Evolutionary conservation across 1,140 invertebrate species (phyloP), one percentile per base, ranked within the genome.

Genomic region (Temnothorax nylanderi): DNA sequence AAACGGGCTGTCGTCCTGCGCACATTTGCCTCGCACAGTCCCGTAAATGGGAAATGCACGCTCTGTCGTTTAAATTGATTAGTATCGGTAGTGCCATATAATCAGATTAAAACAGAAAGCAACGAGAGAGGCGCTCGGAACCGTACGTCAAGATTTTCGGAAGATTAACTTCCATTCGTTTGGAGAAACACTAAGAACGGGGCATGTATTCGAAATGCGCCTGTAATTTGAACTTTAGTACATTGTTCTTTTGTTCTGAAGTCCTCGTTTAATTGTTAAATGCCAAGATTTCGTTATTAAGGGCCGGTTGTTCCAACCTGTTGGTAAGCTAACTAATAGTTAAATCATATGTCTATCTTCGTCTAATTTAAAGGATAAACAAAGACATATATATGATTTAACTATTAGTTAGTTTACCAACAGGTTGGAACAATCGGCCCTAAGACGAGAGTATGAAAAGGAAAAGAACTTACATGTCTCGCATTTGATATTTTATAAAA

Each of bases 31-130:
- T 81, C 41, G 49, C 6, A 26, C 11, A 13, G 51, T 7, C 11
- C 44, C 18, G 54, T 75, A 84, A 84, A 84, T 74, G 41, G 54
- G 32, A 62, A 49, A 75, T 72, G 11, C 67, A 47, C 41, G 37
- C 41, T 82, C 67, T 60, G 69, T 75, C 54, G 80, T 62, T 84
- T 84, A 84, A 84, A 84, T 74, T 84, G 56, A 84, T 84, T 84
- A 75, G 54, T 75, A 75, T 75, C 69, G 69, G 32, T 62, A 49
- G 41, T 84, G 54, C 51, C 7, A n/a, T 58, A 6, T 84, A 84
- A 84, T 75, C 18, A 84, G 44, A 75, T 75, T 84, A 60, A 32
- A 84, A 51, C 71, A 56, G 69, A 56, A 13, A 81, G 8, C 64
- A 51, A 71, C 34, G 37, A 26, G 51, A 47, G 21, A 47, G 21